These are phyloP conservation scores for Heloderma charlesbogerti DNA, from an alignment of 2,113 vertebrate species.

Conservation along the genomic window DNA sequence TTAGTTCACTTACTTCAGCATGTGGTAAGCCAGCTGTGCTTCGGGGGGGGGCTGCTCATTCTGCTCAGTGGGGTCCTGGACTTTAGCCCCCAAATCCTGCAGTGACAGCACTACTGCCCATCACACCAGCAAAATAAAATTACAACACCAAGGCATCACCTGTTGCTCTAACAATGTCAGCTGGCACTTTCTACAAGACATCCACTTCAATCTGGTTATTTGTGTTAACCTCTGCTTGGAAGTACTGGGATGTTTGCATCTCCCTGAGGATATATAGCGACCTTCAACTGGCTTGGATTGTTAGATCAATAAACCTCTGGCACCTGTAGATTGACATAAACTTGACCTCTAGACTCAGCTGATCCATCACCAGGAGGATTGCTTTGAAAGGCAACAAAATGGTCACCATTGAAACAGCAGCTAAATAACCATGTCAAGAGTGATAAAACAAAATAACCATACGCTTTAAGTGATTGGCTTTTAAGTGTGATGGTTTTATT, in stretches of 20 bases:
- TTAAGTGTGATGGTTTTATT: conserved; percentile 14
- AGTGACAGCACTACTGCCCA: neutral
- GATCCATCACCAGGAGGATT: conserved; percentile 53
- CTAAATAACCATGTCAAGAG: conserved; percentile 43
- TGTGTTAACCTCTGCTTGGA: conserved; percentile 52
- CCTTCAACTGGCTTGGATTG: conserved; percentile 43
- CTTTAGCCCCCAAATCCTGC: neutral
- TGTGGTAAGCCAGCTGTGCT: neutral
- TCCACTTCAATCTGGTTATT: conserved; percentile 52
- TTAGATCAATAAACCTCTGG: conserved; percentile 63
- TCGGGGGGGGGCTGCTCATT: neutral
- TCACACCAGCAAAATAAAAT: conserved; percentile 3
- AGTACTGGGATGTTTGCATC: conserved; percentile 46
- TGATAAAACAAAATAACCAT: conserved; percentile 27
- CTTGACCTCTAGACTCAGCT: conserved; percentile 72
- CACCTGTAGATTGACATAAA: conserved; percentile 75
- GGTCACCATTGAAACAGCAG: neutral
- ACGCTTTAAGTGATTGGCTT: neutral
- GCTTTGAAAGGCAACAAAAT: neutral
- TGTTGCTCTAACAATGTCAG: neutral
- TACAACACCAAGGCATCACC: neutral
- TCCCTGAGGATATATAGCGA: conserved; percentile 57
- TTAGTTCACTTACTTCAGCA: neutral
- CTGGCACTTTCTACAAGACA: neutral
- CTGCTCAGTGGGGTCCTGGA: neutral